Conservation (phyloP, 2,888 invertebrate species). For the Salpingus planirostris region DNA sequence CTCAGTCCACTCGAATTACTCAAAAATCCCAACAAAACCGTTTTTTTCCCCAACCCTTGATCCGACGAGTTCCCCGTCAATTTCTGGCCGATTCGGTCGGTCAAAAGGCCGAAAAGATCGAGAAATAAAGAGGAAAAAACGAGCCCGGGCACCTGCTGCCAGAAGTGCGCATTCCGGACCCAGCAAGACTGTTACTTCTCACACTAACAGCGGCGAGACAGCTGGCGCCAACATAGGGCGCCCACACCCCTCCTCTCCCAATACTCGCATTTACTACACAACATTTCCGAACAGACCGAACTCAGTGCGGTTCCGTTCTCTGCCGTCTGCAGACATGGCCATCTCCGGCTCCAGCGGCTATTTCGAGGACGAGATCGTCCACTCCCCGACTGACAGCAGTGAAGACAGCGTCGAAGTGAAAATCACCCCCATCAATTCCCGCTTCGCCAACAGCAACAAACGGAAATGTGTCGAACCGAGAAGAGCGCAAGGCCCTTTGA, state of each 20-base stretch:
- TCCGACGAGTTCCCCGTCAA: too few species aligned
- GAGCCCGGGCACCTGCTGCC: slow-evolving; percentile 19
- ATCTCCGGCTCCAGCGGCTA: slow-evolving; percentile 54
- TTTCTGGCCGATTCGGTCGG: too few species aligned
- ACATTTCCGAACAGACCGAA: slow-evolving; percentile 17
- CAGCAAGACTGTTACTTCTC: slow-evolving; percentile 49
- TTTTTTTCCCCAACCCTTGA: too few species aligned
- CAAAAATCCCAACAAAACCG: too few species aligned
- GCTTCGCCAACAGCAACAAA: too few species aligned
- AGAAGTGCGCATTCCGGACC: slow-evolving; percentile 40
- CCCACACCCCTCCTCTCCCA: slow-evolving; percentile 45
- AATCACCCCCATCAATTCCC: slow-evolving; percentile 48
- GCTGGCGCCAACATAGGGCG: slow-evolving; percentile 47
- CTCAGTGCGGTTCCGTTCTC: not conserved
- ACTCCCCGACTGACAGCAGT: slow-evolving; percentile 55
- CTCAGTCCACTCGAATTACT: too few species aligned
- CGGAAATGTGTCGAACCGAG: slow-evolving; percentile 59
- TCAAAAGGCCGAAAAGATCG: not conserved
- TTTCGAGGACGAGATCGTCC: slow-evolving; percentile 43
- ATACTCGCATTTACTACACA: slow-evolving; percentile 26
- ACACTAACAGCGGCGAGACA: slow-evolving; percentile 46
- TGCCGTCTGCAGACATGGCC: slow-evolving; percentile 46
- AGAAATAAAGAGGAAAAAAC: not conserved
- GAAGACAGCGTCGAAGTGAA: slow-evolving; percentile 60
- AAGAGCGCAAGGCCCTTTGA: slow-evolving; percentile 57